These are phyloP conservation scores for Peromyscus melanophrys DNA, from an alignment of 2,797 vertebrate genomes.

Conservation along the genomic window DNA sequence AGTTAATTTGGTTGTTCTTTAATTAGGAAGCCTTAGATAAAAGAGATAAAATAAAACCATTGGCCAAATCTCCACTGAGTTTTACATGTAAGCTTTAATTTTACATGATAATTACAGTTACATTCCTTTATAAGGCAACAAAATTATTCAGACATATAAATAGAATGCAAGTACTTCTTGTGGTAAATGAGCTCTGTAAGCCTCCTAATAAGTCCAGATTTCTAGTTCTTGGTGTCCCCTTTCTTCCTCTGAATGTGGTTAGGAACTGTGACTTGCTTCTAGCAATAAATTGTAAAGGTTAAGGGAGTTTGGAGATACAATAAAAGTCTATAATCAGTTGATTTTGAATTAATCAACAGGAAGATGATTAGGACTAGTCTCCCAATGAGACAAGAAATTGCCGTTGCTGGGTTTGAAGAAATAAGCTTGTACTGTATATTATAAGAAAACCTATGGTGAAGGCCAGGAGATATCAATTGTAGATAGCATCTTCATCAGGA, in stretches of 20 bases:
- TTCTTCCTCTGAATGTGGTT: neutral
- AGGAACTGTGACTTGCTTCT: neutral
- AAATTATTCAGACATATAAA: conserved; percentile 8
- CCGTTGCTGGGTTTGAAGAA: neutral
- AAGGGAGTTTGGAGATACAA: neutral
- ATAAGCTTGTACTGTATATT: neutral
- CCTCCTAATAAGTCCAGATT: neutral
- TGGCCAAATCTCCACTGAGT: neutral
- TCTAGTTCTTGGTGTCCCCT: neutral
- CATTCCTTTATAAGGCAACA: neutral
- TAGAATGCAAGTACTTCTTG: conserved; percentile 27
- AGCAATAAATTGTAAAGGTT: neutral
- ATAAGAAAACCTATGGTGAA: neutral
- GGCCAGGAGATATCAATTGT: neutral
- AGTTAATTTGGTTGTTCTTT: too few relatives aligned
- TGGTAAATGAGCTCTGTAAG: neutral
- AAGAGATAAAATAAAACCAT: neutral
- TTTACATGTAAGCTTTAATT: neutral
- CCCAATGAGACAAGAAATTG: neutral
- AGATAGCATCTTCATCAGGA: neutral
- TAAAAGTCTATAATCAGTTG: neutral
- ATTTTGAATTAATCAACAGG: conserved; percentile 42
- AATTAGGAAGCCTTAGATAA: too few relatives aligned
- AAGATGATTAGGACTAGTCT: neutral
- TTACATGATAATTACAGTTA: neutral